phyloP scores from a whole-genome alignment of 2,797 vertebrate genomes.

The Catharus ustulatus region DNA sequence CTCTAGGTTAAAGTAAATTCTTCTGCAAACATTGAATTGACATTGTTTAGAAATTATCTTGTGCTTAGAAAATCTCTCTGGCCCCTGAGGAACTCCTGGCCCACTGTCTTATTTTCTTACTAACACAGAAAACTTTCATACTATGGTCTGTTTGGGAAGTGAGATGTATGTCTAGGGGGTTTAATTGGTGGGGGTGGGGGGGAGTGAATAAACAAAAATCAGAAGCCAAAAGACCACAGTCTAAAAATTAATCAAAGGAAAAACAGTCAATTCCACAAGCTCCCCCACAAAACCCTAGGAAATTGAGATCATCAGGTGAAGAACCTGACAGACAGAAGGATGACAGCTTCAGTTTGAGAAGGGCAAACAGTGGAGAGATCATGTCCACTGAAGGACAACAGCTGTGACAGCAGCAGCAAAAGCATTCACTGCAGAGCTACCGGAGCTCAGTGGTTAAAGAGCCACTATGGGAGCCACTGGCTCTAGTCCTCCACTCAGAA shows the following conservation, averaged over 20 bases:
- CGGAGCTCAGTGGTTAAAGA: background rate
- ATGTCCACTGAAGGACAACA: background rate
- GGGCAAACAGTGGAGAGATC: background rate
- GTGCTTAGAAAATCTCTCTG: background rate
- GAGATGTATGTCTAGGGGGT: background rate
- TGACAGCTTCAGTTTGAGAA: background rate
- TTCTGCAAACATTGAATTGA: background rate
- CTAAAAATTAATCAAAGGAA: background rate
- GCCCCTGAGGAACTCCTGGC: background rate
- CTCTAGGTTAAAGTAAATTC: background rate
- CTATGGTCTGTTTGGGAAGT: background rate
- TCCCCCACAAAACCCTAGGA: background rate
- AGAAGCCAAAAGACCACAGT: background rate
- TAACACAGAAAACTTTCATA: background rate
- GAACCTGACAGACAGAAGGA: background rate
- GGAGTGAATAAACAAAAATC: background rate
- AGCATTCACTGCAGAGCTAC: background rate
- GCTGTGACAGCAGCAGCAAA: background rate
- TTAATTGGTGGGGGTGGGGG: accelerated
- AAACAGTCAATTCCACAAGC: background rate
- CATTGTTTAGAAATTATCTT: background rate
- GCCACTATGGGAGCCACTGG: background rate
- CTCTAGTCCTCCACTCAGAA: background rate
- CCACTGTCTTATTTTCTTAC: background rate
- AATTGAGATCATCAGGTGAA: background rate